Evolutionary conservation across 2,797 vertebrate species (phyloP), one percentile per base, ranked within the genome.

Genomic region (Enteromius unitaeniatus): DNA sequence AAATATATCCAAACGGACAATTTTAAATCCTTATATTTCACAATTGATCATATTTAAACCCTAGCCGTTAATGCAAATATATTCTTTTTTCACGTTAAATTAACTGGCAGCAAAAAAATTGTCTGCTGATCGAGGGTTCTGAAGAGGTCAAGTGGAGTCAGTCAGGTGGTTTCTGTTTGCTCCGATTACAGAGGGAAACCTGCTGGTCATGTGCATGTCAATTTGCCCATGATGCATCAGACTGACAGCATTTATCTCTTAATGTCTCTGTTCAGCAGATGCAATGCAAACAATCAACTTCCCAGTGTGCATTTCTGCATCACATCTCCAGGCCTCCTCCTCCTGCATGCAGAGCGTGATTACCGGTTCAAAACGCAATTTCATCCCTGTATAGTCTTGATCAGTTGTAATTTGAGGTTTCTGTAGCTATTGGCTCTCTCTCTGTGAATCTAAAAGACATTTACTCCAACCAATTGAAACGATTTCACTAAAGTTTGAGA

Each of bases 231-330:
- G 49, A 77, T 58, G 23, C 73, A 58, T 68, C 49, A 28, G 37
- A 77, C 47, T 83, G 37, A 77, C 64, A 67, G 42, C 55, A 31
- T 23, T 83, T 45, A 82, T 74, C 58, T 31, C 60, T 10, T 17
- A 69, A 83, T 34, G 26, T 77, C 37, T 83, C 51, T 68, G 19
- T 68, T 77, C 45, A 49, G 21, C 51, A 77, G 37, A 83, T 83
- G 64, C 49, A 60, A 58, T 17, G 37, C 37, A 83, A 77, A 83
- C 74, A 69, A 77, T 83, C 74, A 83, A 69, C 77, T 83, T 47
- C 51, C 64, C 81, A 83, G 81, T 64, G 19, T 58, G 74, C 51
- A 34, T 77, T 60, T 69, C 64, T 77, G 62, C 64, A 83, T 76
- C 19, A 14, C 23, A 31, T 55, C 74, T 67, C 7, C 23, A 42